phyloP scores from a whole-genome alignment of 2,888 invertebrate genomes.

The Tetragonula carbonaria region DNA sequence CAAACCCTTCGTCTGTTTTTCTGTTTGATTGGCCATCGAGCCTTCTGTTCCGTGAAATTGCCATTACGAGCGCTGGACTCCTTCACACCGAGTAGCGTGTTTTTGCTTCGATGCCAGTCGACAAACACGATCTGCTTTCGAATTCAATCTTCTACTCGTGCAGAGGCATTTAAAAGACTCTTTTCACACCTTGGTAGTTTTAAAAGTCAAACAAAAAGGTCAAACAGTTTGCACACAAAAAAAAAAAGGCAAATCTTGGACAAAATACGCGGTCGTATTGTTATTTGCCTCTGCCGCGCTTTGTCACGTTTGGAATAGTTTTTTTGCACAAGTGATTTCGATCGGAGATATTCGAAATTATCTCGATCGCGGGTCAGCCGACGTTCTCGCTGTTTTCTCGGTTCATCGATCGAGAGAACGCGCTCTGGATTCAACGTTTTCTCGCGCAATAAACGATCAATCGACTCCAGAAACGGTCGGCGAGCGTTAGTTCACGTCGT shows the following conservation, averaged over 20 bases:
- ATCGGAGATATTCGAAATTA: constrained; percentile 33
- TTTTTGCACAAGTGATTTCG: constrained; percentile 17
- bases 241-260: too few species aligned
- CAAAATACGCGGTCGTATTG: too few species aligned
- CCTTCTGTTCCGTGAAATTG: constrained; percentile 18
- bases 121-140: neutral
- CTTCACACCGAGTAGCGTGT: neutral
- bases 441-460: constrained; percentile 35
- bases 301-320: too few species aligned
- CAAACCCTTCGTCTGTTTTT: constrained; percentile 1
- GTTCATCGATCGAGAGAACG: constrained; percentile 64
- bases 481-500: constrained; percentile 17
- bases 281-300: too few species aligned
- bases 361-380: constrained; percentile 40
- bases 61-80: neutral
- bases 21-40: constrained; percentile 5
- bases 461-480: constrained; percentile 37
- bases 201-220: neutral
- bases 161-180: neutral
- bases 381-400: constrained; percentile 62
- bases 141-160: neutral
- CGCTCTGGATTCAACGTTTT: constrained; percentile 25
- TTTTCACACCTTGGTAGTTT: neutral
- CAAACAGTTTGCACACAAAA: neutral
- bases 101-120: neutral